phyloP scores from a whole-genome alignment of 2,888 invertebrate species.

The Acronicta leporina region DNA sequence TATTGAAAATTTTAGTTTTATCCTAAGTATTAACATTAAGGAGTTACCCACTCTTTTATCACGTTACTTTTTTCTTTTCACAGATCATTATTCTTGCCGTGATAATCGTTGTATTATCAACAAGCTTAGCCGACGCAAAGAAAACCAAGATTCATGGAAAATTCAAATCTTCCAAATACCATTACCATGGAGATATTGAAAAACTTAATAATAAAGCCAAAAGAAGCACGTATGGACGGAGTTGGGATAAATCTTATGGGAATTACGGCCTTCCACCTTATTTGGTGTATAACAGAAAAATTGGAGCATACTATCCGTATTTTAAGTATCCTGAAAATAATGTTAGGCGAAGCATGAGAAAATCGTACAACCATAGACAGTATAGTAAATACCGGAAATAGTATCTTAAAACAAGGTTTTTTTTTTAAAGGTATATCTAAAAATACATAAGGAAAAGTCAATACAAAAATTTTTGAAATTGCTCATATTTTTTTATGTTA shows the following conservation, averaged over 20 bases:
- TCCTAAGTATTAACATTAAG: not conserved
- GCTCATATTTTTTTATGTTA: too few species aligned
- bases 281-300: constrained; percentile 77
- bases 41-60: not conserved
- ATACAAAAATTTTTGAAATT: not conserved
- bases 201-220: constrained; percentile 56
- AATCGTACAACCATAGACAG: constrained; percentile 20
- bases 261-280: constrained; percentile 74
- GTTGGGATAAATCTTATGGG: constrained; percentile 59
- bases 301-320: constrained; percentile 79
- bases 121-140: constrained; percentile 34
- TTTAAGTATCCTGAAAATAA: constrained; percentile 73
- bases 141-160: constrained; percentile 26
- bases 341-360: constrained; percentile 59
- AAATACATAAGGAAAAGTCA: not conserved
- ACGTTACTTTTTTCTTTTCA: constrained; percentile 22
- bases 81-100: constrained; percentile 59
- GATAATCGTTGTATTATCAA: constrained; percentile 33
- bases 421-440: too few species aligned
- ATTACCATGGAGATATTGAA: constrained; percentile 13
- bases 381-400: constrained; percentile 8
- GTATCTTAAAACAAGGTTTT: not conserved
- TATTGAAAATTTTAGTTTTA: too few species aligned
- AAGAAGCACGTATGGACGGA: constrained; percentile 63
- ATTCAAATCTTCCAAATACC: constrained; percentile 15